Evolutionary conservation across 2,888 invertebrate species (phyloP).

Genomic region (Phalera bucephala): DNA sequence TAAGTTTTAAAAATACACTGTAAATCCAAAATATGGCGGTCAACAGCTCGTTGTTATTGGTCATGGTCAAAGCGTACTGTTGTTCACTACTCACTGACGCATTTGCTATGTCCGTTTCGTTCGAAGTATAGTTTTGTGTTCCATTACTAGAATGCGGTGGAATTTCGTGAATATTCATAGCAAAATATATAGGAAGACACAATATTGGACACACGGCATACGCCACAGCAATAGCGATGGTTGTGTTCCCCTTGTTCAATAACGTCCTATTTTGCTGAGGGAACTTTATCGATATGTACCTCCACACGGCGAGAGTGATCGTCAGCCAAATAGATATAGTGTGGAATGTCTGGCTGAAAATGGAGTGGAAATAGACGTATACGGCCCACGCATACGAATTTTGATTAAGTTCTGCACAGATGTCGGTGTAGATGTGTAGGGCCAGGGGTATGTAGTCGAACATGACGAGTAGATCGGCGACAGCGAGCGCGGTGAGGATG

Average conservation of each 20-base stretch:
- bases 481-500: conserved; percentile 94
- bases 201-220: conserved; percentile 92
- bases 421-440: conserved; percentile 88
- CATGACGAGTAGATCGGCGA: conserved; percentile 96
- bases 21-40: conserved; percentile 95
- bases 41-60: conserved; percentile 84
- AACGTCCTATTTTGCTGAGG: conserved; percentile 91
- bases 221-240: conserved; percentile 88
- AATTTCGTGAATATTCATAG: conserved; percentile 86
- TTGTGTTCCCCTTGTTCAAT: conserved; percentile 91
- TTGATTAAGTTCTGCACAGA: conserved; percentile 67
- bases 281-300: conserved; percentile 93
- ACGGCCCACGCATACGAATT: conserved; percentile 89
- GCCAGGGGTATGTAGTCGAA: conserved; percentile 96
- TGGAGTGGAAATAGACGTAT: conserved; percentile 94
- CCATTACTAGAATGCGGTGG: conserved; percentile 19
- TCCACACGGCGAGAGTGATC: conserved; percentile 95
- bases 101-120: conserved; percentile 44
- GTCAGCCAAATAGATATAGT: conserved; percentile 97
- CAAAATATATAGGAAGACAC: conserved; percentile 92
- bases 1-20: conserved; percentile 94
- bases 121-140: conserved; percentile 43
- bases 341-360: conserved; percentile 93
- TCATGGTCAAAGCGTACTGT: conserved; percentile 86
- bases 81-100: conserved; percentile 61